These are phyloP conservation scores for Choreutis nemorana DNA, from an alignment of 2,888 invertebrate genomes.

Conservation along the genomic window DNA sequence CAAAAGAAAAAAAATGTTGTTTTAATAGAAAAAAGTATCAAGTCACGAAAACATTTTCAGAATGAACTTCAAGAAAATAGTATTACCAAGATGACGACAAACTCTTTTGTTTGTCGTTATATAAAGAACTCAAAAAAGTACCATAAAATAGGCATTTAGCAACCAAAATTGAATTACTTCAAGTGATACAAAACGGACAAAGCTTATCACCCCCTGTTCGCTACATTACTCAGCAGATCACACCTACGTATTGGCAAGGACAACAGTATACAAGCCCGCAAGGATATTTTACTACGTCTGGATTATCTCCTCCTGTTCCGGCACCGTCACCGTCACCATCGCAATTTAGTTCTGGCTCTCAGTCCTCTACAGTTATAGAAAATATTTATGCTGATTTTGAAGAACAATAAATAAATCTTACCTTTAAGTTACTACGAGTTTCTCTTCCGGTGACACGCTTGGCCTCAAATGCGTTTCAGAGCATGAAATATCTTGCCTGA, in stretches of 20 bases:
- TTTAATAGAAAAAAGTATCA: constrained; percentile 17
- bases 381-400: constrained; percentile 14
- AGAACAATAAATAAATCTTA: constrained; percentile 15
- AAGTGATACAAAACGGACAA: constrained; percentile 17
- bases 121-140: constrained; percentile 19
- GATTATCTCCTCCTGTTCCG: constrained; percentile 13
- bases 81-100: constrained; percentile 20
- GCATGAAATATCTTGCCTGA: constrained; percentile 17
- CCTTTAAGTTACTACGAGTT: constrained; percentile 17
- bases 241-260: constrained; percentile 14
- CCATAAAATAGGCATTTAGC: constrained; percentile 17
- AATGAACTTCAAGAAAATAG: constrained; percentile 14
- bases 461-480: constrained; percentile 13
- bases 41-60: constrained; percentile 7
- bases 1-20: constrained; percentile 16
- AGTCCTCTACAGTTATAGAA: constrained; percentile 14
- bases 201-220: constrained; percentile 10
- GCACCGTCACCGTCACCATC: constrained; percentile 10
- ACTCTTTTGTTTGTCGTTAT: constrained; percentile 20
- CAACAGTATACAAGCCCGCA: constrained; percentile 16
- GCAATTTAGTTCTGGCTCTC: constrained; percentile 12
- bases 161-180: constrained; percentile 20
- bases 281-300: constrained; percentile 17
- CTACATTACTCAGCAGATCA: too few relatives aligned
- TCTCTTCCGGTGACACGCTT: constrained; percentile 17